A percentile compares a stretch with the other conserved stretches of the same genome.
phyloP scores from a whole-genome alignment of 2,888 invertebrate species.

The Catocala fraxini region DNA sequence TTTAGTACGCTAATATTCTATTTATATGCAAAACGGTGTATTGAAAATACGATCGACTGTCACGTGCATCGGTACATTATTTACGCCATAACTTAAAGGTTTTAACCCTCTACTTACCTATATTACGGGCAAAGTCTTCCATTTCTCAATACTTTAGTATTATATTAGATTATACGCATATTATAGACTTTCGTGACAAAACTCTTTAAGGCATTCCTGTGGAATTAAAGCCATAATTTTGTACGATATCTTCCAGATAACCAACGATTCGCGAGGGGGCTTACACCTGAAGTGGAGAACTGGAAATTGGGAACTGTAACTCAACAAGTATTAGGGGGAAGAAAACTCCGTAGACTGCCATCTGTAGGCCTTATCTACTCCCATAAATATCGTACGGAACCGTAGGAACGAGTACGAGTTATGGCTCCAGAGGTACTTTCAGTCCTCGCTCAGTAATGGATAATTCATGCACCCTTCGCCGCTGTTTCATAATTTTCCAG shows the following conservation, averaged over 20 bases:
- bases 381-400: constrained; percentile 82
- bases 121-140: constrained; percentile 32
- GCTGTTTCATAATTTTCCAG: constrained; percentile 77
- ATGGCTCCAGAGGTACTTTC: constrained; percentile 79
- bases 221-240: constrained; percentile 29
- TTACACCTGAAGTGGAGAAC: constrained; percentile 80
- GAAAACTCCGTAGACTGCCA: constrained; percentile 82
- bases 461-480: constrained; percentile 85
- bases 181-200: constrained; percentile 34
- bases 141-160: constrained; percentile 44
- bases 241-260: constrained; percentile 40
- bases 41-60: constrained; percentile 34
- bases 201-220: constrained; percentile 34
- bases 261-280: constrained; percentile 58
- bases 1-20: background rate
- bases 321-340: constrained; percentile 86
- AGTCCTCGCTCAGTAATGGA: constrained; percentile 76
- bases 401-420: constrained; percentile 80
- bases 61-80: constrained; percentile 30
- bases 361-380: constrained; percentile 85
- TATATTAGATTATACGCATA: constrained; percentile 39
- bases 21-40: constrained; percentile 9
- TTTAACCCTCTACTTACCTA: constrained; percentile 28
- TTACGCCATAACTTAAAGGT: constrained; percentile 31
- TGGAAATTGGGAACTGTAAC: constrained; percentile 86